These are phyloP conservation scores for Muntiacus muntjak DNA, from an alignment of 2,113 vertebrate genomes.

Conservation along the genomic window DNA sequence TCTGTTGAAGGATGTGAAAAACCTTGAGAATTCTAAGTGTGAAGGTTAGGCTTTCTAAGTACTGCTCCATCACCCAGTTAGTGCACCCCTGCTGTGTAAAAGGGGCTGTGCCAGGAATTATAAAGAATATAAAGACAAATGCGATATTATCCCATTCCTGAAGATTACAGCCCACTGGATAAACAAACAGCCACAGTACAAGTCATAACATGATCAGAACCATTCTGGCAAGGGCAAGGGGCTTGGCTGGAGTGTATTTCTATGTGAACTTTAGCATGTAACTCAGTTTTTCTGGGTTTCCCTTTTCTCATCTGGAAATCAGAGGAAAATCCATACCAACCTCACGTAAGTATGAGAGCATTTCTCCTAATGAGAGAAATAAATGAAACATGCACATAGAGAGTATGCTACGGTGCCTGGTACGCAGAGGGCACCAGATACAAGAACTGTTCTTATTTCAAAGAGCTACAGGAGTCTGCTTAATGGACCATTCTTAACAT, in stretches of 20 bases:
- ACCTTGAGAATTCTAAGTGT: not conserved
- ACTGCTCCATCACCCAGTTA: too few species aligned
- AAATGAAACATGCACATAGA: not conserved
- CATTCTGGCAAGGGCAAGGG: not conserved
- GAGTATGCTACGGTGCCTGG: not conserved
- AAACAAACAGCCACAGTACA: not conserved
- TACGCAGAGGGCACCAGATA: rapidly evolving
- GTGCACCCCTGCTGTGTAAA: rapidly evolving
- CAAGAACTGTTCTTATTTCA: rapidly evolving
- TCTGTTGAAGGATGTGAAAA: not conserved
- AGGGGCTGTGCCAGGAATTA: not conserved
- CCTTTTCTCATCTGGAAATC: not conserved
- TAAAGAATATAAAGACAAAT: not conserved
- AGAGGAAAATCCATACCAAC: not conserved
- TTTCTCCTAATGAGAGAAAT: not conserved
- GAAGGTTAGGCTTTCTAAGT: not conserved
- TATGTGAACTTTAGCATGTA: not conserved
- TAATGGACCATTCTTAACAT: not conserved
- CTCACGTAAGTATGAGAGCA: not conserved
- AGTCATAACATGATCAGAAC: not conserved
- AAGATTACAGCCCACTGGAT: not conserved
- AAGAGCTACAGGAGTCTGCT: not conserved
- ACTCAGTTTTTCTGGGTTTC: not conserved
- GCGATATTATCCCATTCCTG: not conserved
- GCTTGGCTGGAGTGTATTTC: not conserved